Percentiles rank a stretch among this genome's conserved stretches.
phyloP scores from a whole-genome alignment of 2,113 vertebrate species.

The Thryonomys swinderianus region DNA sequence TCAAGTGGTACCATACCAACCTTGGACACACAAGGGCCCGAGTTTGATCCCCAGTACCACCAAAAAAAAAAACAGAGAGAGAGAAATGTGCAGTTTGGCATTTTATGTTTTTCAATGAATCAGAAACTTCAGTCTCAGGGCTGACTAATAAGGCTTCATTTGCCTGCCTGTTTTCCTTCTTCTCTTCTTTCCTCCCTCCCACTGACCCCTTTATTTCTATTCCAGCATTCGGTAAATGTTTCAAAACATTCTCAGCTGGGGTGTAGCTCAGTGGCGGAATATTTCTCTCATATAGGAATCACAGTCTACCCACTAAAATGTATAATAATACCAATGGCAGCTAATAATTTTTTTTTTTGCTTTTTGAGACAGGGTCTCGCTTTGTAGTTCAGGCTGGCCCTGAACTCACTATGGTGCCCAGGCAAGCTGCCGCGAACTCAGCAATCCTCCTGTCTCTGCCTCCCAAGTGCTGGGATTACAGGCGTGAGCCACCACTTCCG shows the following conservation, averaged over 20 bases:
- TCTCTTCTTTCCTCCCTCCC: not conserved
- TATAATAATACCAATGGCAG: conserved; percentile 18
- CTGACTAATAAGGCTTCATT: not conserved
- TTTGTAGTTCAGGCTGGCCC: too few relatives aligned
- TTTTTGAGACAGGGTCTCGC: too few relatives aligned
- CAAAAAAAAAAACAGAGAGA: too few relatives aligned
- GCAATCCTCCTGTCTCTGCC: too few relatives aligned
- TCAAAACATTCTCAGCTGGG: not conserved
- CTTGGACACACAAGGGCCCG: too few relatives aligned
- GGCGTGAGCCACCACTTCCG: too few relatives aligned
- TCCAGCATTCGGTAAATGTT: conserved; percentile 7
- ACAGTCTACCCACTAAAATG: conserved; percentile 6
- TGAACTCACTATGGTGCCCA: too few relatives aligned
- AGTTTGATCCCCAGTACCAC: too few relatives aligned
- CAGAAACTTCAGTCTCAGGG: conserved; percentile 14
- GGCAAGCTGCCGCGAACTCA: too few relatives aligned
- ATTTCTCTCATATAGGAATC: conserved; percentile 19
- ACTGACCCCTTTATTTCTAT: not conserved
- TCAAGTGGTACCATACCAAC: too few relatives aligned
- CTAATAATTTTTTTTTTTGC: conserved; percentile 36
- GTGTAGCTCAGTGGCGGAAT: not conserved
- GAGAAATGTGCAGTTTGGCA: too few relatives aligned
- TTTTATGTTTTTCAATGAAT: not conserved
- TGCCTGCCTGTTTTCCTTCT: not conserved
- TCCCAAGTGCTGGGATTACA: too few relatives aligned